Evolutionary conservation across 2,113 vertebrate genomes (phyloP).

Genomic region (Hydrolagus affinis): DNA sequence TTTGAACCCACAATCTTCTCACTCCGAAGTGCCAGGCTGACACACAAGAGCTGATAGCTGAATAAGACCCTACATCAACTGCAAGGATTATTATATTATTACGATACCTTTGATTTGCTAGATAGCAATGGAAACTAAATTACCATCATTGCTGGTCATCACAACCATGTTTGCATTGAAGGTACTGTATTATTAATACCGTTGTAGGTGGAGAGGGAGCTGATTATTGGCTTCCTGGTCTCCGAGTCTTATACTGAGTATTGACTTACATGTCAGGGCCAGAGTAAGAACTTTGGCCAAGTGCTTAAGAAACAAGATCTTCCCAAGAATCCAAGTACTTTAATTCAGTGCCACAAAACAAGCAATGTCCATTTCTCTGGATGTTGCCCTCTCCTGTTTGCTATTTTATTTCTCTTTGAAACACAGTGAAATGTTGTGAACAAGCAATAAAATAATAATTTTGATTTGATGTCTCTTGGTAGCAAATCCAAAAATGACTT

Average conservation of each 20-base stretch:
- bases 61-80: too few relatives aligned
- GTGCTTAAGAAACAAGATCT: neutral
- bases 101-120: too few relatives aligned
- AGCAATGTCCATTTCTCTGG: neutral
- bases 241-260: neutral
- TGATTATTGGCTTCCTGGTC: conserved; percentile 16
- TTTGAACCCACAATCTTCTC: too few relatives aligned
- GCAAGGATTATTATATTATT: too few relatives aligned
- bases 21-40: too few relatives aligned
- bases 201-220: neutral
- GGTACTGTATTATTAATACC: neutral
- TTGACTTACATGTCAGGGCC: conserved; percentile 15
- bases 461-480: neutral
- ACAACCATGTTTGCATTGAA: too few relatives aligned
- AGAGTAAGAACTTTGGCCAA: conserved; percentile 4
- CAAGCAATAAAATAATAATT: neutral
- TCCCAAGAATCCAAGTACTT: neutral
- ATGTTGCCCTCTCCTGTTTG: neutral
- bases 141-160: too few relatives aligned
- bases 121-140: too few relatives aligned
- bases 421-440: neutral
- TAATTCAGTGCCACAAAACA: neutral
- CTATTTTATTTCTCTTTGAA: neutral
- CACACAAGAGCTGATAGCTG: too few relatives aligned
- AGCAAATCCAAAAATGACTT: neutral